Percentiles rank a stretch among this genome's conserved stretches.
Evolutionary conservation across 1,140 invertebrate genomes (phyloP).

Genomic region (Vollenhovia emeryi): DNA sequence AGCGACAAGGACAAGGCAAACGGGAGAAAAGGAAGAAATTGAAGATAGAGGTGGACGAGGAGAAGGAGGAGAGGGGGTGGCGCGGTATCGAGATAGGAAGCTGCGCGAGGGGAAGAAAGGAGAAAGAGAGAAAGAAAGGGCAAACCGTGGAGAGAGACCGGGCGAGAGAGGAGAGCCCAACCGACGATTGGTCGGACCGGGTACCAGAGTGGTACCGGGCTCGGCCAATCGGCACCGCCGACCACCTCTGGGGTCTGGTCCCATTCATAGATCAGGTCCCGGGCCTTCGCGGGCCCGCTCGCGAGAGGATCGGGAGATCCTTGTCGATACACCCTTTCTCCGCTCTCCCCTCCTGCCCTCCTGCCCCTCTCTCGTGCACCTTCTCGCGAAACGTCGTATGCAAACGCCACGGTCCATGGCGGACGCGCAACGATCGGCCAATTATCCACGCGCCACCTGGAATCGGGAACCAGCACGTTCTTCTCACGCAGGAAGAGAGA

Average conservation of each 20-base stretch:
- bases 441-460: slow-evolving; percentile 75
- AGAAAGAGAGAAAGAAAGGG: slow-evolving; percentile 22
- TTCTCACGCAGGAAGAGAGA: not conserved
- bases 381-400: slow-evolving; percentile 34
- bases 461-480: slow-evolving; percentile 38
- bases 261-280: slow-evolving; percentile 78
- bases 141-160: slow-evolving; percentile 40
- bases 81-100: slow-evolving; percentile 37
- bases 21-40: slow-evolving; percentile 41
- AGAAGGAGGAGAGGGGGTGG: not conserved
- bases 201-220: slow-evolving; percentile 70
- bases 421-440: slow-evolving; percentile 71
- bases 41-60: slow-evolving; percentile 4
- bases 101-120: slow-evolving; percentile 20
- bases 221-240: slow-evolving; percentile 76
- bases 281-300: slow-evolving; percentile 64
- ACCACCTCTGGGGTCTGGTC: slow-evolving; percentile 76
- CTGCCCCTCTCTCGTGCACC: not conserved
- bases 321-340: slow-evolving; percentile 73
- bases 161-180: slow-evolving; percentile 71
- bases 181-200: slow-evolving; percentile 74
- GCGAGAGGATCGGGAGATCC: slow-evolving; percentile 75
- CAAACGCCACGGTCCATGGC: slow-evolving; percentile 63
- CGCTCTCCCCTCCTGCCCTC: not conserved
- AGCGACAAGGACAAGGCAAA: slow-evolving; percentile 35